Evolutionary conservation across 2,888 invertebrate species (phyloP), one percentile per base, ranked within the genome.

Genomic region (Drosophila prolongata): DNA sequence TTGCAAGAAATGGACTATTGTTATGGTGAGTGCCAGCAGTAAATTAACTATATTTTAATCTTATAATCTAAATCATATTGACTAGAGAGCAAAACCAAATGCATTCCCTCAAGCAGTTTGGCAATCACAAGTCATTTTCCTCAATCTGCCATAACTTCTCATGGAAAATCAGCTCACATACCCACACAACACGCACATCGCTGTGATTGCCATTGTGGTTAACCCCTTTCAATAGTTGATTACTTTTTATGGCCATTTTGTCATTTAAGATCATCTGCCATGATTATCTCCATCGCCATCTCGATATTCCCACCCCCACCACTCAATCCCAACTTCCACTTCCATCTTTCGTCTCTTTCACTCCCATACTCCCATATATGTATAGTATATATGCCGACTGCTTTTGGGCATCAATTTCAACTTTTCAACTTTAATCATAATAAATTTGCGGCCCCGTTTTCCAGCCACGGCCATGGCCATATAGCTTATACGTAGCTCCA

Each of bases 1-100:
- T 75, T 88, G 81, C 84, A 90, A 89, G 59, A 91, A 90, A 84
- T 90, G 90, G 90, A 91, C 89, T 89, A 88, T 91, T 82, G 88
- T 92, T 80, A 90, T 92, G 91, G 92, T 92, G 80, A 92, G 92
- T 44, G 2, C n/a, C 0, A 3, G 19, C 3, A 19, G 19, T 19
- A 19, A 19, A 19, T 19, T 19, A 19, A 19, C n/a, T n/a, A 19
- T 19, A 1, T 19, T 19, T 19, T 19, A 19, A 19, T 19, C 19
- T 0, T 19, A 3, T 19, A 16, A 16, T 16, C 16, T 16, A 19
- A 19, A 19, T 19, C 19, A 2, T 4, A 24, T 24, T 24, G 24
- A 24, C 4, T 24, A 4, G 24, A 24, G 24, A 24, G 4, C 24
- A 24, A 24, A 4, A 24, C 0, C 24, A 30, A 6, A 9, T 6